Base-by-base conservation (phyloP, 2,888 invertebrate species). In the Cryptops parisi region DNA sequence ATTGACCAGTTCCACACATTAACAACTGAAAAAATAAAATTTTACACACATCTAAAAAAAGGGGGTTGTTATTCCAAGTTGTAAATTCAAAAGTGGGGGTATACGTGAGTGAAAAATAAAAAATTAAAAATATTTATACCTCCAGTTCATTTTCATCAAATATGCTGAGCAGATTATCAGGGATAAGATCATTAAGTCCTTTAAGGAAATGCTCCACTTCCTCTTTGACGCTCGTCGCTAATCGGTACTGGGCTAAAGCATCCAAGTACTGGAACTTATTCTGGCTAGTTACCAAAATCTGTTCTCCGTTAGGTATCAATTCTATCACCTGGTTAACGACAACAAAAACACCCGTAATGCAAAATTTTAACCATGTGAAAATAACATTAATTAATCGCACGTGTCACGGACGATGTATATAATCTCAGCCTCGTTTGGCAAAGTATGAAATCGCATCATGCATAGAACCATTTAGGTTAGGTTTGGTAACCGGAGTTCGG, bases 131-230 rank as follows among this genome's bases (percentile, higher is more conserved):
- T n/a, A n/a, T n/a, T n/a, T 68, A 67, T 67, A 89, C 88, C 83
- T 94, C 93, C 24, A 94, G 75, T 72, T 94, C 93, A 71, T 90
- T 89, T 72, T 93, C 93, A 72, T 93, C 91, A 71, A 94, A 93
- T 68, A 91, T 90, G 65, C 88, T 87, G 57, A 94, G 76, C 62
- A 93, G 76, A 72, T 89, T 86, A 71, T 89, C 89, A 3, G 94
- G 91, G 64, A 93, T 87, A 41, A 93, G 79, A 68, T 88, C 82
- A 70, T 87, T 85, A 51, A 93, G 78, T 1, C 93, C 94, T 64
- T 86, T 83, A 47, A 91, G 76, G 72, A 94, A 93, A 60, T 84
- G 81, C 65, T 84, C 89, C 46, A 86, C 78, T 74, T 93, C 90
- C 52, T 79, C 79, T 58, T 84, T 81, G 60, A 86, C 82, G 59